Conservation (phyloP, 2,113 vertebrate species). For the Dolichallabes microphthalmus region DNA sequence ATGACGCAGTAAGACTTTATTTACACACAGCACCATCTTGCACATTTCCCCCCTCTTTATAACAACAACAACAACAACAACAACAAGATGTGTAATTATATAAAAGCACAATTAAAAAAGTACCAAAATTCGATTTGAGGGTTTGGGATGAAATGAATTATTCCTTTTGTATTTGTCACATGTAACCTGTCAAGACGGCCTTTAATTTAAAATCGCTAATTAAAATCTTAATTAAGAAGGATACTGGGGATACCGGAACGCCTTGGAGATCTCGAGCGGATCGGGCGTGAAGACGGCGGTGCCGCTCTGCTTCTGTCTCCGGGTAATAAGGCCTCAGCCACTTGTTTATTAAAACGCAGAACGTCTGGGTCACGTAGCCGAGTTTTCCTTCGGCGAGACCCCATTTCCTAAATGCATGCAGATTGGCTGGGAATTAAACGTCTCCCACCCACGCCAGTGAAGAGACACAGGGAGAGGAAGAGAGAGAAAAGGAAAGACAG, state of each 20-base stretch:
- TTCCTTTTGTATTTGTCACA: not conserved
- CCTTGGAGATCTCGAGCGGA: conserved; percentile 23
- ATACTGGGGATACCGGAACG: conserved; percentile 37
- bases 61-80: no score
- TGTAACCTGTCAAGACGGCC: not conserved
- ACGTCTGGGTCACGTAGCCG: conserved; percentile 58
- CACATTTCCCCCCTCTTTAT: not conserved
- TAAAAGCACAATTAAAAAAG: not conserved
- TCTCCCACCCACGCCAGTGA: conserved; percentile 47
- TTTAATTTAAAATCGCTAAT: not conserved
- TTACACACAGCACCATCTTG: not conserved
- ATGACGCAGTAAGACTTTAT: not conserved
- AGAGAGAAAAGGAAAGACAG: not conserved
- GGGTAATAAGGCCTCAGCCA: conserved; percentile 51
- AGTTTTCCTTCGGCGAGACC: conserved; percentile 40
- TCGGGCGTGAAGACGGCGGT: conserved; percentile 7
- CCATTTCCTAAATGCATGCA: conserved; percentile 60
- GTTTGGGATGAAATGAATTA: not conserved
- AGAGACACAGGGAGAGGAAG: conserved; percentile 21
- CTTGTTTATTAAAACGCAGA: conserved; percentile 63
- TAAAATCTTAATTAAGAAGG: conserved; percentile 15
- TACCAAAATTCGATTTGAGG: not conserved
- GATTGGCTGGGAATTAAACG: conserved; percentile 65
- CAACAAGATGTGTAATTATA: not conserved
- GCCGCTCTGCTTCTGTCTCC: conserved; percentile 6